Conservation (phyloP, 2,888 invertebrate genomes). For the Unio delphinus region DNA sequence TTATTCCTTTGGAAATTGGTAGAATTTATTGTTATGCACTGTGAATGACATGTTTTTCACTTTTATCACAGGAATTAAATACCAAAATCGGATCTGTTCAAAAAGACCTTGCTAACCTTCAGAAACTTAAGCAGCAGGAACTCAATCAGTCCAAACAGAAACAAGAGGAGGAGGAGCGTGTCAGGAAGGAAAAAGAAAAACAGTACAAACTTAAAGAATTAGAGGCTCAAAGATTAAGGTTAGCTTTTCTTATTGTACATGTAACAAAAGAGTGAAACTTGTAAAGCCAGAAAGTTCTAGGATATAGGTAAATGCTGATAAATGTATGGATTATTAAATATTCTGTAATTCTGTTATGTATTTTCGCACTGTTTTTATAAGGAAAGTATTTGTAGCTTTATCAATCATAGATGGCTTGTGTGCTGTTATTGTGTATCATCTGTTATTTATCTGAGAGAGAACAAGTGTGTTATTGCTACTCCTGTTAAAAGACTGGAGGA, state of each 20-base stretch:
- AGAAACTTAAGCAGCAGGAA: constrained; percentile 40
- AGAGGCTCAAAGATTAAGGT: constrained; percentile 42
- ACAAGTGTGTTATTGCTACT: too few species aligned
- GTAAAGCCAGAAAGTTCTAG: too few species aligned
- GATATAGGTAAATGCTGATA: too few species aligned
- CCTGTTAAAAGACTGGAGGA: too few species aligned
- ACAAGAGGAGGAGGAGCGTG: constrained; percentile 32
- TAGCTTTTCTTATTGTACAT: constrained; percentile 6
- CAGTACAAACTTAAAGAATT: constrained; percentile 39
- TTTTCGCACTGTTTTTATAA: constrained; percentile 1
- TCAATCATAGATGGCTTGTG: too few species aligned
- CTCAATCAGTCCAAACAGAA: constrained; percentile 26
- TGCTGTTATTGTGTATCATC: too few species aligned
- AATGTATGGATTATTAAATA: too few species aligned
- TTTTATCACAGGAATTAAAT: constrained; percentile 39
- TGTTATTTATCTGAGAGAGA: too few species aligned
- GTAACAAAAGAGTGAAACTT: too few species aligned
- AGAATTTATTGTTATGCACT: not conserved
- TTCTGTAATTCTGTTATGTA: not conserved
- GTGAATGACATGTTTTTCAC: not conserved
- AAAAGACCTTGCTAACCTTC: constrained; percentile 33
- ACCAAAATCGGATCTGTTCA: constrained; percentile 35
- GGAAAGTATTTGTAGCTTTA: not conserved
- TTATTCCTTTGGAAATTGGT: not conserved
- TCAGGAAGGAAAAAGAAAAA: constrained; percentile 40